A percentile compares a stretch with the other conserved stretches of the same genome.
These are phyloP conservation scores for Netelia virgata DNA, from an alignment of 2,888 invertebrate genomes.

Conservation along the genomic window DNA sequence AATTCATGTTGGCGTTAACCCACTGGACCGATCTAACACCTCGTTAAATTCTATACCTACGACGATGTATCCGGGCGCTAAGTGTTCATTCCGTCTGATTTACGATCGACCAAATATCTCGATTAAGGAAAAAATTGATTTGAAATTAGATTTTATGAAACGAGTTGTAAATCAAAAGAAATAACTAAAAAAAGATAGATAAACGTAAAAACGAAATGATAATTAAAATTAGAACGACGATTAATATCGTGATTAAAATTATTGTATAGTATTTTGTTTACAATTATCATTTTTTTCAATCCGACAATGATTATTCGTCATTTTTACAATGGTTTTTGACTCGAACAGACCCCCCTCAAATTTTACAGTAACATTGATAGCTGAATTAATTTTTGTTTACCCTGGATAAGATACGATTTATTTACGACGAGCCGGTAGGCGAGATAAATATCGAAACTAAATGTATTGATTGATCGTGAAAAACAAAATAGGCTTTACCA, in stretches of 20 bases:
- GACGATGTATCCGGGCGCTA: neutral
- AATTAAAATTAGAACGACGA: neutral
- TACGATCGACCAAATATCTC: neutral
- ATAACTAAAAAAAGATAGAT: neutral
- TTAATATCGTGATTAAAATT: neutral
- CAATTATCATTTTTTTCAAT: too few species aligned
- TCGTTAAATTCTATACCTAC: conserved; percentile 45
- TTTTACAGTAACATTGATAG: neutral
- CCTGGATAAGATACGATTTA: neutral
- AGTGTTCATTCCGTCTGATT: conserved; percentile 30
- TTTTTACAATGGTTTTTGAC: neutral
- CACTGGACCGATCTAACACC: conserved; percentile 52
- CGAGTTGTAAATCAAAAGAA: neutral
- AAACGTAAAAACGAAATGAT: neutral
- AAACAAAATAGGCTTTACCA: conserved; percentile 5
- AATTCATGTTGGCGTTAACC: conserved; percentile 30
- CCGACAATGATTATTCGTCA: too few species aligned
- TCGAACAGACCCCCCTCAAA: neutral
- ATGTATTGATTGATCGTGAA: neutral
- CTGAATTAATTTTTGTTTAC: neutral
- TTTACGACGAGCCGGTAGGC: neutral
- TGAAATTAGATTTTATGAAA: neutral
- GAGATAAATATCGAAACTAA: neutral
- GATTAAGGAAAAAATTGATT: neutral
- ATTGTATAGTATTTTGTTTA: neutral